phyloP scores from a whole-genome alignment of 2,113 vertebrate genomes.

The Trichomycterus rosablanca region DNA sequence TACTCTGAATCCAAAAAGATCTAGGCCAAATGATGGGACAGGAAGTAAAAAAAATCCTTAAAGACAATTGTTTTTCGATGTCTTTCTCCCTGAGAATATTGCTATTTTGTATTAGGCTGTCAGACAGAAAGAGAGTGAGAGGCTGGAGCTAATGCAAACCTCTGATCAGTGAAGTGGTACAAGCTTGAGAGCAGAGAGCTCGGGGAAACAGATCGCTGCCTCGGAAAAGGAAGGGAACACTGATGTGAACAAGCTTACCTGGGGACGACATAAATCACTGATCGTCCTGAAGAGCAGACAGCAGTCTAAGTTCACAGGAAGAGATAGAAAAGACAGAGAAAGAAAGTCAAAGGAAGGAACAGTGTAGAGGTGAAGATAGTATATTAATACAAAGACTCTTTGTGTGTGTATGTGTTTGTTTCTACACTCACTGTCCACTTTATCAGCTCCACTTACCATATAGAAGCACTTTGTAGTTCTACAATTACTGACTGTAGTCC shows the following conservation, averaged over 20 bases:
- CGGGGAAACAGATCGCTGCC: slow-evolving; percentile 54
- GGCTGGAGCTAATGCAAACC: slow-evolving; percentile 45
- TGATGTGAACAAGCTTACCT: slow-evolving; percentile 51
- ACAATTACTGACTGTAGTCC: too few relatives aligned
- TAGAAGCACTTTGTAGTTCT: too few relatives aligned
- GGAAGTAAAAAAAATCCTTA: slow-evolving; percentile 27
- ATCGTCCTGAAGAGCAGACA: slow-evolving; percentile 38
- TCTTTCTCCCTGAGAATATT: slow-evolving; percentile 39
- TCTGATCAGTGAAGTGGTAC: slow-evolving; percentile 54
- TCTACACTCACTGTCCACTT: too few relatives aligned
- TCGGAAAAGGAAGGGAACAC: slow-evolving; percentile 47
- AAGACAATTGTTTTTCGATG: slow-evolving; percentile 26
- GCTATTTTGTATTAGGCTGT: slow-evolving; percentile 52
- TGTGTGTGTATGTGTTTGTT: background rate
- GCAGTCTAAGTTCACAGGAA: slow-evolving; percentile 40
- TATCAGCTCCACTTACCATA: too few relatives aligned
- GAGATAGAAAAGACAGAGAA: slow-evolving; percentile 24
- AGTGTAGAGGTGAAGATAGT: slow-evolving; percentile 6
- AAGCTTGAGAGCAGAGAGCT: slow-evolving; percentile 48
- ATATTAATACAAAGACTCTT: background rate
- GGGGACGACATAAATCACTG: slow-evolving; percentile 49
- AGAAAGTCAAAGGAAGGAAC: background rate
- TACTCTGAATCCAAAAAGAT: background rate
- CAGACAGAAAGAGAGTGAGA: slow-evolving; percentile 33
- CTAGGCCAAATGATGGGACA: slow-evolving; percentile 14